These are phyloP conservation scores for Picus viridis DNA, from an alignment of 2,797 vertebrate species.

Conservation along the genomic window DNA sequence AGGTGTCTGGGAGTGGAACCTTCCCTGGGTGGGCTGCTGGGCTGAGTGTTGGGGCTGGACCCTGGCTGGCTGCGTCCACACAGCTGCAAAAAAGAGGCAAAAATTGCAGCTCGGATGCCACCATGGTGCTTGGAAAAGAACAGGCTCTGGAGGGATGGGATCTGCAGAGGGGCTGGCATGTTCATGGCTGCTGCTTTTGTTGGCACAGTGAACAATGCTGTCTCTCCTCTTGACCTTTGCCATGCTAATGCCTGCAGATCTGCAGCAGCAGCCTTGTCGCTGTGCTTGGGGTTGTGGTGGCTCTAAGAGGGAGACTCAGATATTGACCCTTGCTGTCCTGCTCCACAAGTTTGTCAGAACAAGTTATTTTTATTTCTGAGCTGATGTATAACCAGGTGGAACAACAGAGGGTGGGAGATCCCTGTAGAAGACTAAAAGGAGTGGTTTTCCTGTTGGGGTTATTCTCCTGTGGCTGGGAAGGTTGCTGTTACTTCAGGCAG, in stretches of 20 bases:
- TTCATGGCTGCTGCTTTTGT: background rate
- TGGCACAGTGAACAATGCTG: background rate
- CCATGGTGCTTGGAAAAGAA: rapidly evolving
- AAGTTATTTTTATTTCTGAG: background rate
- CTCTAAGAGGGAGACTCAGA: background rate
- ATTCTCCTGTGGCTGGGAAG: background rate
- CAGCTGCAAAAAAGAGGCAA: background rate
- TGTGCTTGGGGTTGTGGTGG: background rate
- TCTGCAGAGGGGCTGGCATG: background rate
- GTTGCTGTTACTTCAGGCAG: background rate
- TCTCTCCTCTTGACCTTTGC: background rate
- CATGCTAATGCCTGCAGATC: background rate
- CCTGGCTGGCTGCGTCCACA: rapidly evolving
- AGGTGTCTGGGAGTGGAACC: background rate
- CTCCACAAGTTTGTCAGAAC: background rate
- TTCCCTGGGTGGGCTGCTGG: background rate
- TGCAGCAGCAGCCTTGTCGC: rapidly evolving
- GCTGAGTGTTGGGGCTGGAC: background rate
- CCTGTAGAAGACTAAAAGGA: background rate
- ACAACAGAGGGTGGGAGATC: background rate
- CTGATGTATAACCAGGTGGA: background rate
- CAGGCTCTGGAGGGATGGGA: background rate
- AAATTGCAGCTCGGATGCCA: background rate
- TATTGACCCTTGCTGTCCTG: background rate
- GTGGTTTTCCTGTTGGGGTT: background rate